Evolutionary conservation across 2,113 vertebrate genomes (phyloP), one percentile per base, ranked within the genome.

Genomic region (Corythornis madagascariensis): DNA sequence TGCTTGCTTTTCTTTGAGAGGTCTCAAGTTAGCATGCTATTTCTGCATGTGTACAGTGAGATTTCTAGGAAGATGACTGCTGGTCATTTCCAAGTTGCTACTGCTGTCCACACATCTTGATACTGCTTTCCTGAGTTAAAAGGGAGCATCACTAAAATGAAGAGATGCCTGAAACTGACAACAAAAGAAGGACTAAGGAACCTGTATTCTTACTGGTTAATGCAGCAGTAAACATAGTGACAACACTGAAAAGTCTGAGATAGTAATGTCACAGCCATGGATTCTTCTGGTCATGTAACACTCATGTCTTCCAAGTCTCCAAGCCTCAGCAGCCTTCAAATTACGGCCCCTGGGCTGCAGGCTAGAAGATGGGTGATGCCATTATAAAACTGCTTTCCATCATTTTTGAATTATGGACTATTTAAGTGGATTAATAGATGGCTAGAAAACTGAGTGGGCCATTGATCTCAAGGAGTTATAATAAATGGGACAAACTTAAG

Each of bases 71-170:
- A 64, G 84, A 74, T 60, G 80, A 93, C 76, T 93, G 65, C 35
- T 95, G 57, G 80, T 89, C 74, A 16, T 90, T 94, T 52, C 72
- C 38, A 67, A 70, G 52, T 47, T 86, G n/a, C 90, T 92, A 87
- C 24, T 61, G 43, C 81, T 90, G 81, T 72, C 93, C 78, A 45
- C 65, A 33, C 22, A 79, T 84, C 65, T 89, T n/a, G 2, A 29
- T 90, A 78, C 16, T 69, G 20, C 53, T 95, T 78, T 75, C 24
- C 73, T 48, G 80, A 71, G 38, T 66, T 86, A 86, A 74, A 67
- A 93, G 45, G 43, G 53, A 74, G 6, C 29, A 52, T 69, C 16
- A n/a, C 25, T 83, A 84, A 70, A 78, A 43, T 26, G 6, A 86
- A 67, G 35, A 33, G 7, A 40, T 75, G 78, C 4, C 81, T 89